Base-by-base conservation (phyloP, 2,888 invertebrate genomes). In the Athetis lepigone region DNA sequence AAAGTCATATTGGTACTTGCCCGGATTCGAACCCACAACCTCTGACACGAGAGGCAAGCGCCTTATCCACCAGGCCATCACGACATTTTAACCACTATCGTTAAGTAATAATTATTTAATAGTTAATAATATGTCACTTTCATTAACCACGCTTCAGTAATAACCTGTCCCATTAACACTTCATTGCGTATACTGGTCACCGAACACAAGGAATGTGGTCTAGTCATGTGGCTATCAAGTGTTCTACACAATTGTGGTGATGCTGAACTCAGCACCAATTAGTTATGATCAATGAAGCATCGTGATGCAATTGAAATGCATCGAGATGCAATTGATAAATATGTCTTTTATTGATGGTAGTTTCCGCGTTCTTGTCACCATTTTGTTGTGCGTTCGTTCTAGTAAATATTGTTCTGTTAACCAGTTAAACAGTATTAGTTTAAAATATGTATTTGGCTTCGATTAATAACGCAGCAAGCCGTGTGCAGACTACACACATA, bases 131-230 rank as follows among this genome's bases (percentile, higher is more conserved):
- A 19, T 16, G 58, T 56, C 73, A 36, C 5, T 45, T 40, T 4
- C 2, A 49, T 54, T 29, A 55, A 21, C 16, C 1, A 9, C 42
- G 7, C 2, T 18, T 11, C 7, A 9, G 7, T 40, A 60, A 60
- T 61, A 63, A 70, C 36, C 37, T 29, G 56, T 36, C 40, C 33
- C 13, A 40, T 51, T 64, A 50, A 39, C 45, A 49, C 67, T 58
- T 42, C 46, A 62, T n/a, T 70, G 75, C 21, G 7, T 42, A 77
- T 66, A 47, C 66, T 37, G 78, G 77, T 78, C 80, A 78, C 6
- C 21, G 49, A 6, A 57, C 65, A 61, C 36, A 9, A 8, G 80
- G 78, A 65, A 78, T 77, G 70, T 45, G 51, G 18, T 36, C 21
- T 7, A 21, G 40, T 54, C 59, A 33, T 19, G 49, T 56, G 33